Evolutionary conservation across 2,113 vertebrate genomes (phyloP), one percentile per base, ranked within the genome.

Genomic region (Halcyon malimbica): DNA sequence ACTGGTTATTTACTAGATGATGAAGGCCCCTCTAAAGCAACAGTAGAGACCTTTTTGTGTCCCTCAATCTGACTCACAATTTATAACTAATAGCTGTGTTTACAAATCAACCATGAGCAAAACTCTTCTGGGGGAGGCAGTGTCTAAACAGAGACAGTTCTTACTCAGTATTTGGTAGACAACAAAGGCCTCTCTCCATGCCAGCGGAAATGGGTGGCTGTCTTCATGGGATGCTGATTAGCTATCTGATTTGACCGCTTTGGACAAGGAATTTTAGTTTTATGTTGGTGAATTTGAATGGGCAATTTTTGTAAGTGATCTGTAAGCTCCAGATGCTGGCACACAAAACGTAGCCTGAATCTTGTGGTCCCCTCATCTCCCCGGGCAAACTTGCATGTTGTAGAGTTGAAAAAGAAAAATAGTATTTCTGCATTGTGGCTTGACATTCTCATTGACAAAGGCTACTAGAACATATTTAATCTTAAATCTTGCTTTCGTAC

Each of bases 41-140:
- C 29, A 94, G 82, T 6, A 39, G 31, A 76, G 63, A 59, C 25
- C 6, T 78, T 63, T 83, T 7, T 75, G 59, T 91, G 44, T 69
- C 39, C 39, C 53, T 82, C 28, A 7, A 1, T 75, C 64, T 91
- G 91, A 91, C 84, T 87, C 89, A 53, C 5, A 0, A 63, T 78
- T 94, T 93, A 89, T 89, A 94, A 93, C 93, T 94, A 85, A 90
- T 91, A 42, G 74, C 84, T 77, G 80, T 87, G 82, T 85, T 93
- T 93, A 90, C 62, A 83, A 57, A 76, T 24, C 26, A 59, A 1
- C 39, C 56, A 21, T 41, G 70, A 80, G 62, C 78, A 73, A n/a
- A 94, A 46, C 65, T 84, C 48, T 95, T 16, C 57, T 42, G 84
- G 77, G 39, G 71, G 62, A 95, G 81, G 89, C 68, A 50, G 42